These are phyloP conservation scores for Mellilla xanthometata DNA, from an alignment of 2,888 invertebrate species.

Conservation along the genomic window DNA sequence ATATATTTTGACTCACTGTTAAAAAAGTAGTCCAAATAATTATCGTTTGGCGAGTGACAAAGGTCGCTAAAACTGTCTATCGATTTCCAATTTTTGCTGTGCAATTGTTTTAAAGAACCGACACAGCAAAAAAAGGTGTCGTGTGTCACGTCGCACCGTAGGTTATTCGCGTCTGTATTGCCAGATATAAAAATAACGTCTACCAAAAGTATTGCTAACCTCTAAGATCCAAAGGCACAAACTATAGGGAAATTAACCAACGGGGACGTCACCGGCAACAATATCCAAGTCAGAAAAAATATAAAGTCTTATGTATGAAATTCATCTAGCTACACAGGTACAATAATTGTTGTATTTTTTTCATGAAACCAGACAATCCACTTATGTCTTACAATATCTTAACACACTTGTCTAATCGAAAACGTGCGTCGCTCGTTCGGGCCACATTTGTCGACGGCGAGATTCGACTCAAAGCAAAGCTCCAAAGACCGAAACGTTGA, in stretches of 20 bases:
- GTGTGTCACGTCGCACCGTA: too few species aligned
- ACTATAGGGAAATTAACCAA: slow-evolving; percentile 18
- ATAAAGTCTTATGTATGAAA: slow-evolving; percentile 55
- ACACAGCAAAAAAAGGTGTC: too few species aligned
- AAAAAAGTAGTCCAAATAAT: too few species aligned
- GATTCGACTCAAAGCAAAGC: too few species aligned
- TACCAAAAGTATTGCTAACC: slow-evolving; percentile 13
- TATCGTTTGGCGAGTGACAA: too few species aligned
- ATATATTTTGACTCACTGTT: too few species aligned
- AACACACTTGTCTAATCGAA: slow-evolving; percentile 35
- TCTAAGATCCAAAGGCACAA: slow-evolving; percentile 24
- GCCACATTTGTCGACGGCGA: neutral
- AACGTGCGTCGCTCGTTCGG: slow-evolving; percentile 19
- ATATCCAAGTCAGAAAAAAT: slow-evolving; percentile 59
- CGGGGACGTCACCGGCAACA: slow-evolving; percentile 48
- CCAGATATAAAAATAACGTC: slow-evolving; percentile 8
- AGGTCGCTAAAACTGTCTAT: too few species aligned
- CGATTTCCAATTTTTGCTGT: too few species aligned
- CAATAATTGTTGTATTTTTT: slow-evolving; percentile 41
- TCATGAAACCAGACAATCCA: slow-evolving; percentile 64
- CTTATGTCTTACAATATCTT: slow-evolving; percentile 63
- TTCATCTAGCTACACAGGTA: slow-evolving; percentile 81
- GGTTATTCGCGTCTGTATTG: slow-evolving; percentile 12
- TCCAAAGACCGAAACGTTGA: too few species aligned
- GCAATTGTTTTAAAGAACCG: too few species aligned